Evolutionary conservation across 1,140 invertebrate genomes (phyloP).

Genomic region (Drosophila ananassae): DNA sequence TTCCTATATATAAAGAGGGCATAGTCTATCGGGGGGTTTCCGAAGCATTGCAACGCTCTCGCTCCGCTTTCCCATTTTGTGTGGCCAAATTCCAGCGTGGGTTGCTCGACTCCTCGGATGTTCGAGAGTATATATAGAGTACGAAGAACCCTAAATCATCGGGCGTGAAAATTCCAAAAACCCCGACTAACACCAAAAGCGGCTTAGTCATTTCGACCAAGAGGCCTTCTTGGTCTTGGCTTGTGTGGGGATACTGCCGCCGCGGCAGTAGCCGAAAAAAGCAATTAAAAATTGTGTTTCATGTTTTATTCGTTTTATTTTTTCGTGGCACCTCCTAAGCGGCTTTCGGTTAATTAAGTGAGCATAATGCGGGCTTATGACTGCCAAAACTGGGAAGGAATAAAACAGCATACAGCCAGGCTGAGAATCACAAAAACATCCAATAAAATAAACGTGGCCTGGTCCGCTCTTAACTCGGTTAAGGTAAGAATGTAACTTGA

Average conservation of each 20-base stretch:
- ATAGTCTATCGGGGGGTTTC: slow-evolving; percentile 29
- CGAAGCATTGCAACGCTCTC: slow-evolving; percentile 1
- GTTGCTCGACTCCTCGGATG: background rate
- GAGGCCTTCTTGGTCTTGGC: background rate
- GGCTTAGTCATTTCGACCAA: slow-evolving; percentile 41
- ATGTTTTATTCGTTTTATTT: slow-evolving; percentile 40
- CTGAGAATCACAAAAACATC: slow-evolving; percentile 11
- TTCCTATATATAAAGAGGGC: background rate
- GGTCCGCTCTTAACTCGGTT: slow-evolving; percentile 35
- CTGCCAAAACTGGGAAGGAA: slow-evolving; percentile 68
- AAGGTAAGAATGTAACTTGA: slow-evolving; percentile 58
- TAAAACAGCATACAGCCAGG: slow-evolving; percentile 17
- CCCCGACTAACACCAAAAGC: slow-evolving; percentile 40
- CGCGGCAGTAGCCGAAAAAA: slow-evolving; percentile 61
- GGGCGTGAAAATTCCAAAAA: slow-evolving; percentile 22
- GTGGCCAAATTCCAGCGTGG: slow-evolving; percentile 13
- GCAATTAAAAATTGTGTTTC: slow-evolving; percentile 78
- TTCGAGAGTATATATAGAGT: background rate
- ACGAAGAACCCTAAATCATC: slow-evolving; percentile 8
- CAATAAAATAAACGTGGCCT: slow-evolving; percentile 42
- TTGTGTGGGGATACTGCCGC: slow-evolving; percentile 20
- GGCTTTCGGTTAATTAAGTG: slow-evolving; percentile 79
- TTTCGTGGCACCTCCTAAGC: slow-evolving; percentile 57
- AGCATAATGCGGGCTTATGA: slow-evolving; percentile 81
- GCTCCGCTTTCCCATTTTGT: slow-evolving; percentile 11